Evolutionary conservation across 2,888 invertebrate genomes (phyloP), one percentile per base, ranked within the genome.

Genomic region (Cheilosia urbana): DNA sequence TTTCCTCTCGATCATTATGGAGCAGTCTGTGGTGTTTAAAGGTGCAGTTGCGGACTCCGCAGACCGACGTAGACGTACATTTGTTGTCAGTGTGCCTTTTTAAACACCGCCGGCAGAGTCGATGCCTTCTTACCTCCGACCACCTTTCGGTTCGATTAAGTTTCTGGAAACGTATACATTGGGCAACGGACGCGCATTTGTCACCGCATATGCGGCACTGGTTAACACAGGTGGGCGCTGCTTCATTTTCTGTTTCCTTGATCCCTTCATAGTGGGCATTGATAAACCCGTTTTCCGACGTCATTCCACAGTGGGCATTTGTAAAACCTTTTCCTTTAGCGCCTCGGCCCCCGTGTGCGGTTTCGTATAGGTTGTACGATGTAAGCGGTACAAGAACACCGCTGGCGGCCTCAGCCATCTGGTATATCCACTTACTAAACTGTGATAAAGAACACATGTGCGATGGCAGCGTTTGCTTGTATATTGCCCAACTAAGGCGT

Each of bases 381-480:
- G 62, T 30, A 6, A 11, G 13, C 2, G 21, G 30, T 15, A 57
- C 24, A 15, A 65, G 40, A 15, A 65, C 51, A 34, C 37, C 37
- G 15, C 51, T 65, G 13, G 37, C 37, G 15, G 57, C 68, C 21
- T 57, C n/a, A n/a, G n/a, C n/a, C n/a, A n/a, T n/a, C n/a, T n/a
- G n/a, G n/a, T 47, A 75, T 19, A 81, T 34, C 80, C 75, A 81
- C 2, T 11, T 34, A 24, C 58, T 68, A n/a, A 81, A 75, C 9
- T 68, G 37, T 5, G 30, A 30, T 30, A 30, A 30, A n/a, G 9
- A 2, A 76, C 30, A 55, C 0, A 21, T 69, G 11, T 27, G 37
- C 9, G 2, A 42, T 9, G 73, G 65, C 13, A 65, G n/a, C 2
- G 11, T 53, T 40, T 63, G 63, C 15, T 47, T 75, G 15, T 81